Evolutionary conservation across 2,888 invertebrate species (phyloP).

Genomic region (Gasteruption jaculator): DNA sequence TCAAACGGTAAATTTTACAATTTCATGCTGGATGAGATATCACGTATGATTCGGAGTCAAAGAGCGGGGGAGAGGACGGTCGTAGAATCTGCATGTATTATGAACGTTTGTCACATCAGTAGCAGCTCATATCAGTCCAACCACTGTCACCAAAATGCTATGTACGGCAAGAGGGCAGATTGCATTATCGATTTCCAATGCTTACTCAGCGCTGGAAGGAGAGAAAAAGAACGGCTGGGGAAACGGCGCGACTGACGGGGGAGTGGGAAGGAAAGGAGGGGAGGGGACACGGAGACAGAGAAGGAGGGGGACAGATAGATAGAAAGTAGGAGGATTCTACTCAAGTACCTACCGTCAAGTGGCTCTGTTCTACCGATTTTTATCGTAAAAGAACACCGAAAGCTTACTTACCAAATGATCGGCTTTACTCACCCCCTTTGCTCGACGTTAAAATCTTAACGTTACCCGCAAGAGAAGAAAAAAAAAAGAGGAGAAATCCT

Average conservation of each 20-base stretch:
- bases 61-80: no score
- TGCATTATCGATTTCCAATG: constrained; percentile 40
- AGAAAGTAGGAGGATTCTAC: no score
- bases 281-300: constrained; percentile 2
- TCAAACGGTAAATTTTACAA: no score
- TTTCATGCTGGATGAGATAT: no score
- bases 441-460: no score
- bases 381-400: no score
- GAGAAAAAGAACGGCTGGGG: constrained; percentile 4
- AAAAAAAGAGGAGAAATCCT: constrained; percentile 1
- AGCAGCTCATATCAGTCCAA: constrained; percentile 26
- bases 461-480: no score
- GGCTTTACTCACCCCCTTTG: no score
- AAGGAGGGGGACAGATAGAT: constrained; percentile 4
- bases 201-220: constrained; percentile 22
- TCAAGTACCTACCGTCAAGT: no score
- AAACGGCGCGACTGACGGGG: neutral
- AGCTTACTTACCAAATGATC: no score
- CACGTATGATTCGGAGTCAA: no score
- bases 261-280: constrained; percentile 8
- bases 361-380: no score
- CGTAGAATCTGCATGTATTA: constrained; percentile 26
- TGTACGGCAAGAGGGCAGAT: constrained; percentile 28
- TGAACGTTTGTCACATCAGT: constrained; percentile 30
- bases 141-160: constrained; percentile 28